Evolutionary conservation across 2,797 vertebrate species (phyloP).

Genomic region (Hyperoplus lanceolatus): DNA sequence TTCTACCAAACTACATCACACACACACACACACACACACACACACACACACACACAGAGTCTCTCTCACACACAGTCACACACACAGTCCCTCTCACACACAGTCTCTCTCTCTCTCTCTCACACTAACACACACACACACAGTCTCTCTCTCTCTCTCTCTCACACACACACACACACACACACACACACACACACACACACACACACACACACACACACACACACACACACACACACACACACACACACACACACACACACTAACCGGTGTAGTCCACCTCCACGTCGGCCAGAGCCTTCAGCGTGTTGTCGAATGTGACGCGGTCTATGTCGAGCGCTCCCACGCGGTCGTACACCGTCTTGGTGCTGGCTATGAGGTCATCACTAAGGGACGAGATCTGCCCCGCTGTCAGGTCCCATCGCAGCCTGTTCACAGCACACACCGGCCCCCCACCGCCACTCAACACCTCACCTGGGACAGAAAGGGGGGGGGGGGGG

Average conservation of each 20-base stretch:
- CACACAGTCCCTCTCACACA: no score
- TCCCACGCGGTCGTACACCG: conserved; percentile 91
- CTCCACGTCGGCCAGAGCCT: conserved; percentile 92
- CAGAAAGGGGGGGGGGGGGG: not conserved
- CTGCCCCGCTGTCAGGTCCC: conserved; percentile 91
- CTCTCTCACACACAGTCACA: no score
- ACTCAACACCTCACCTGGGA: conserved; percentile 84
- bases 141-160: no score
- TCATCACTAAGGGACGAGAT: conserved; percentile 85
- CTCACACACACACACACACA: no score
- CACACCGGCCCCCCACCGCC: conserved; percentile 65
- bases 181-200: no score
- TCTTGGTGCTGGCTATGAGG: conserved; percentile 90
- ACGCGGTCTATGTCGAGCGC: conserved; percentile 83
- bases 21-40: no score
- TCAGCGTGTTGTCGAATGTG: conserved; percentile 90
- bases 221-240: no score
- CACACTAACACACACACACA: no score
- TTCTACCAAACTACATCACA: no score
- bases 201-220: no score
- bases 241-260: not conserved
- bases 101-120: no score
- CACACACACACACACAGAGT: no score
- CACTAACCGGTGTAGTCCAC: conserved; percentile 92
- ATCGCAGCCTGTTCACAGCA: conserved; percentile 85